phyloP scores from a whole-genome alignment of 37 sponge, comb jelly and placozoan genomes.

The Cliona cf. orientalis region DNA sequence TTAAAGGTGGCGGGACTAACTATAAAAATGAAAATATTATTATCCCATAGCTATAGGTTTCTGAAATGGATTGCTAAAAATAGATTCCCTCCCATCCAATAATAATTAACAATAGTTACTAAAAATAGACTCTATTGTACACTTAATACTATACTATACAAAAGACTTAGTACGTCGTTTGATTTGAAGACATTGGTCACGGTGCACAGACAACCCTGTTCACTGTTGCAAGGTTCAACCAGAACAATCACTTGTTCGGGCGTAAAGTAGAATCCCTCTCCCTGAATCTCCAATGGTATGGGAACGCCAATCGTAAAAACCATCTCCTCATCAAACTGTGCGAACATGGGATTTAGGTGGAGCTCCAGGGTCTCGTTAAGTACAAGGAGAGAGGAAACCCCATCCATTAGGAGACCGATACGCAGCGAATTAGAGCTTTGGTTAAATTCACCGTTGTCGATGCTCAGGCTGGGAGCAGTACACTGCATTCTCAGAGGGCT shows the following conservation, averaged over 20 bases:
- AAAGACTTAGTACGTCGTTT: slow-evolving; percentile 8
- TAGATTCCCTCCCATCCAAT: no score
- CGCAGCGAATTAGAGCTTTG: not conserved
- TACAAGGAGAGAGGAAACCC: slow-evolving; percentile 45
- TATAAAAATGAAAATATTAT: no score
- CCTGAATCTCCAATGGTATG: slow-evolving; percentile 10
- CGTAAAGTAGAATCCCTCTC: slow-evolving; percentile 20
- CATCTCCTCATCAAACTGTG: not conserved
- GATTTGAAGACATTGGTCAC: not conserved
- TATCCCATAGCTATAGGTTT: no score
- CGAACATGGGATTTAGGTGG: slow-evolving; percentile 45
- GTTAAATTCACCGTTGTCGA: not conserved
- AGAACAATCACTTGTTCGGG: slow-evolving; percentile 4
- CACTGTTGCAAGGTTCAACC: slow-evolving; percentile 19
- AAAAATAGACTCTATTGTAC: no score
- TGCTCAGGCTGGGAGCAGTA: not conserved
- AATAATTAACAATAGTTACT: no score
- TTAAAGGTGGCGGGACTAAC: no score
- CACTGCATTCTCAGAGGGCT: slow-evolving; percentile 9
- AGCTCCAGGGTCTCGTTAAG: slow-evolving; percentile 25
- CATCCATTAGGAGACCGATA: slow-evolving; percentile 59
- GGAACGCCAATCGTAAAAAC: not conserved
- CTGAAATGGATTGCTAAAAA: no score
- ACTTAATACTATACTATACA: not conserved
- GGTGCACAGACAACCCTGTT: not conserved